These are phyloP conservation scores for Pelodiscus sinensis DNA, from an alignment of 2,113 vertebrate species.

Conservation along the genomic window DNA sequence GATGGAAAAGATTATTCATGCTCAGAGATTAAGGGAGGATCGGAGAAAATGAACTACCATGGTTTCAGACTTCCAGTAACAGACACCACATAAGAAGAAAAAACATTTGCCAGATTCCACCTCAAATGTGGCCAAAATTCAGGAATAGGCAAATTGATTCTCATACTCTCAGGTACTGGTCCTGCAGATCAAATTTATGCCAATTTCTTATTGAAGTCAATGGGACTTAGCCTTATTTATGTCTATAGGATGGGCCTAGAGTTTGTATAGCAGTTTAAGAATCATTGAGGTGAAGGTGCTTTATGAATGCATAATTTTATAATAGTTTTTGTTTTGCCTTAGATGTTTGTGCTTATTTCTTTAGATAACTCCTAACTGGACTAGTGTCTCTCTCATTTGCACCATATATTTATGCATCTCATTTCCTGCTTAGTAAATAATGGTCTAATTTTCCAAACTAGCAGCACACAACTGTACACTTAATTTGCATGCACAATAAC, in stretches of 20 bases:
- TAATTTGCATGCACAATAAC: background rate
- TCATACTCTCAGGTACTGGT: conserved; percentile 30
- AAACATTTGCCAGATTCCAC: conserved; percentile 34
- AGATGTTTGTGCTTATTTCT: conserved; percentile 14
- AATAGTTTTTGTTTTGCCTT: conserved; percentile 10
- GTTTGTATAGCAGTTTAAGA: conserved; percentile 29
- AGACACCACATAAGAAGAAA: too few relatives aligned
- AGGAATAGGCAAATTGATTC: conserved; percentile 54
- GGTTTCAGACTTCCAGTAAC: background rate
- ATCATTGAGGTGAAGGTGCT: conserved; percentile 3
- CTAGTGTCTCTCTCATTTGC: background rate
- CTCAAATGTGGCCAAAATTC: conserved; percentile 40
- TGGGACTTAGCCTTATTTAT: conserved; percentile 32
- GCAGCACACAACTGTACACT: background rate
- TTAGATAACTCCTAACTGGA: background rate
- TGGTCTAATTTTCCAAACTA: background rate
- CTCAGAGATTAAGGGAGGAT: background rate
- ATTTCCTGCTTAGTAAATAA: background rate
- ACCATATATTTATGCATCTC: background rate
- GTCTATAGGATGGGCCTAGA: background rate
- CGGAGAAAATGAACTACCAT: background rate
- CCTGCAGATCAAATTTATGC: conserved; percentile 39
- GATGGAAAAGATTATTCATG: background rate
- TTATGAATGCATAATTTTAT: background rate
- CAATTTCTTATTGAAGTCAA: conserved; percentile 28